Conservation (phyloP, 2,888 invertebrate genomes). For the Cryptophagus acutangulus region DNA sequence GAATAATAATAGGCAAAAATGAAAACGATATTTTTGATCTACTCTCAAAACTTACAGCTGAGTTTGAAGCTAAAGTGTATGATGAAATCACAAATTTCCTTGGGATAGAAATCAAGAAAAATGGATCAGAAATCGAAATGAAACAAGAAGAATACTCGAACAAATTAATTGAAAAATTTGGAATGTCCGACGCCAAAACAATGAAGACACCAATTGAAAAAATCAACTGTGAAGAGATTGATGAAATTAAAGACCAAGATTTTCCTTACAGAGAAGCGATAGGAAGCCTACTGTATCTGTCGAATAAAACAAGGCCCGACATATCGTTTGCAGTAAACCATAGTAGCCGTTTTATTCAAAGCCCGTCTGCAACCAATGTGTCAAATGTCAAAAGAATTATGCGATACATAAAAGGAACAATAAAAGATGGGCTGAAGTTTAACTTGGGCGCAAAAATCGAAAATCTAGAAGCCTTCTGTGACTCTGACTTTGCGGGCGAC, state of each 20-base stretch:
- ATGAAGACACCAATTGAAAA: too few species aligned
- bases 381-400: slow-evolving; percentile 11
- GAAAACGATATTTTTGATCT: slow-evolving; percentile 1
- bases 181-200: too few species aligned
- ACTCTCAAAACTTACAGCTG: neutral
- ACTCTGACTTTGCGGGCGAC: slow-evolving; percentile 24
- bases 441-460: neutral
- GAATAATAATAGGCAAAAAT: slow-evolving; percentile 1
- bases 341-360: slow-evolving; percentile 10
- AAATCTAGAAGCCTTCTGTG: slow-evolving; percentile 16
- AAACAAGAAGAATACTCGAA: too few species aligned
- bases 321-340: slow-evolving; percentile 10
- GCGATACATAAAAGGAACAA: slow-evolving; percentile 9
- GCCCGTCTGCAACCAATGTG: slow-evolving; percentile 6
- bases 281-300: slow-evolving; percentile 13
- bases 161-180: too few species aligned
- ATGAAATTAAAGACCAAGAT: too few species aligned
- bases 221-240: too few species aligned
- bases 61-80: slow-evolving; percentile 2
- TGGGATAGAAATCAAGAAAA: too few species aligned
- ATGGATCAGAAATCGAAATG: too few species aligned
- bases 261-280: slow-evolving; percentile 14
- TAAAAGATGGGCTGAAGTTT: neutral
- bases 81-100: too few species aligned
- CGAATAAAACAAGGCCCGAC: slow-evolving; percentile 12